These are phyloP conservation scores for Oreochromis grahami DNA, from an alignment of 2,797 vertebrate genomes.

Conservation along the genomic window DNA sequence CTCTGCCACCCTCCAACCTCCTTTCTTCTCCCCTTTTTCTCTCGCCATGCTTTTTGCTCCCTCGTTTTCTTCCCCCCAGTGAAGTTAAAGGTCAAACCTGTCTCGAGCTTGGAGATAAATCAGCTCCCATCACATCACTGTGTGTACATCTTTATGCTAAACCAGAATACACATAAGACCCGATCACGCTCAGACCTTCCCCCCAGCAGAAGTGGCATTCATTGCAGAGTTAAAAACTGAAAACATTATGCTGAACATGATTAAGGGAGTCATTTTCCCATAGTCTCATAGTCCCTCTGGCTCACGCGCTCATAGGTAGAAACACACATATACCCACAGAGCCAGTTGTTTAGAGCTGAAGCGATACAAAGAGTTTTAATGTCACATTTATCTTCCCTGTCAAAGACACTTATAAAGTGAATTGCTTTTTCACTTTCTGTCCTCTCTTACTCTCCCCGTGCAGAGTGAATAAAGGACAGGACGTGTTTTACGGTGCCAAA, in stretches of 20 bases:
- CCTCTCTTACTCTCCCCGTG: background rate
- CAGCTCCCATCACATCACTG: conserved; percentile 53
- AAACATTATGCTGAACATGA: conserved; percentile 11
- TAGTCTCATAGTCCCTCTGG: background rate
- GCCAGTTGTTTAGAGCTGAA: background rate
- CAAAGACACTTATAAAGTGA: conserved; percentile 41
- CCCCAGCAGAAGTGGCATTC: conserved; percentile 19
- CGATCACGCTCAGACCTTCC: background rate
- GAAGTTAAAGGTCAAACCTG: conserved; percentile 60
- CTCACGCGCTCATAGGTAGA: background rate
- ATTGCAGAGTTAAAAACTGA: conserved; percentile 8
- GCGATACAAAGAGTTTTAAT: conserved; percentile 30
- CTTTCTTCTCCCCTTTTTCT: background rate
- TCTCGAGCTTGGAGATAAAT: conserved; percentile 50
- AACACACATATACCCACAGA: background rate
- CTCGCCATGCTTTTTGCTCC: background rate
- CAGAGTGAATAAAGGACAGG: background rate
- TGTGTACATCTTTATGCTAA: conserved; percentile 15
- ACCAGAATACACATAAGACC: conserved; percentile 2
- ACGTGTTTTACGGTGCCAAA: conserved; percentile 9
- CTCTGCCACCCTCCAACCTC: background rate
- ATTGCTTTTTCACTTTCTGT: background rate
- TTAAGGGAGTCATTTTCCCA: conserved; percentile 8
- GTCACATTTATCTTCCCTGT: conserved; percentile 52
- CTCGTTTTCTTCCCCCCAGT: background rate